Evolutionary conservation across 2,797 vertebrate species (phyloP).

Genomic region (Luscinia megarhynchos): DNA sequence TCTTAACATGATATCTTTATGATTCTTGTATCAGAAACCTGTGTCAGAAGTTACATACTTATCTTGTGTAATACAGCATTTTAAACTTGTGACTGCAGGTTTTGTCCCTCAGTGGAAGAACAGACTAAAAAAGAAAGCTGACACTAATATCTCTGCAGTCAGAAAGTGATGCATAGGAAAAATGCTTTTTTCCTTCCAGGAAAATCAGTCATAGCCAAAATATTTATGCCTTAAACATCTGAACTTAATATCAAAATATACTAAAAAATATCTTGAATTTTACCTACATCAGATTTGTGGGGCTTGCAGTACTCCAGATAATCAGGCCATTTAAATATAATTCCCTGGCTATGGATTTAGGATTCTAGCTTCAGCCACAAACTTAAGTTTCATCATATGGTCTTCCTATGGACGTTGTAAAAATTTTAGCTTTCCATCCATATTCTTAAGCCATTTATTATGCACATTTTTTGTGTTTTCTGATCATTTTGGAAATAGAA

Average conservation of each 20-base stretch:
- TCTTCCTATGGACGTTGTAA: background rate
- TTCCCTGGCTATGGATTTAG: background rate
- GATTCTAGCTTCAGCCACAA: background rate
- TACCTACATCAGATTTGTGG: background rate
- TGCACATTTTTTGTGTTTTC: background rate
- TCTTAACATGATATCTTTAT: background rate
- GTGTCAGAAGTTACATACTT: background rate
- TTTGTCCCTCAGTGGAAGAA: background rate
- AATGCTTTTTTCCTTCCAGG: background rate
- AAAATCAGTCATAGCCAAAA: background rate
- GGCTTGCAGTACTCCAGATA: background rate
- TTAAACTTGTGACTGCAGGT: background rate
- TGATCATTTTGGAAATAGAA: background rate
- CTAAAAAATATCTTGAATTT: background rate
- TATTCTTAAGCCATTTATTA: background rate
- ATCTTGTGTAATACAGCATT: background rate
- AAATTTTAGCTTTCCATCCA: background rate
- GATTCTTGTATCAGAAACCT: conserved; percentile 3
- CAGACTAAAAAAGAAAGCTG: background rate
- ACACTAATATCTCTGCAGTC: background rate
- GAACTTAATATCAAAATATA: background rate
- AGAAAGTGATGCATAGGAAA: background rate
- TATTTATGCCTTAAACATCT: background rate
- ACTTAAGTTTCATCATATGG: background rate
- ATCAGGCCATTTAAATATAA: background rate